Base-by-base conservation (phyloP, 2,113 vertebrate species). In the Myanophis thanlyinensis region DNA sequence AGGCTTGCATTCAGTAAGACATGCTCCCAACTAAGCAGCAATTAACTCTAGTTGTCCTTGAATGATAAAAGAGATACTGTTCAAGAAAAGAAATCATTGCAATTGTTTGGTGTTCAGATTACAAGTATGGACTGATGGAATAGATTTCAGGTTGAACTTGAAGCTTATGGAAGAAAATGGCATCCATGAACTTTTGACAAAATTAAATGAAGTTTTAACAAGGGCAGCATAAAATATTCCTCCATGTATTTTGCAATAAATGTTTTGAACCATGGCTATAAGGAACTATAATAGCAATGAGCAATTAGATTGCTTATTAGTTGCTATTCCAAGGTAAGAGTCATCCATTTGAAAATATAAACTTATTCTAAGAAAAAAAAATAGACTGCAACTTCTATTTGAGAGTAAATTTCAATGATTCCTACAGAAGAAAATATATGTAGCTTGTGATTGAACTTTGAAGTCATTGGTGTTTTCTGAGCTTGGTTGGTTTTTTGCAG, bases 151-250 rank as follows among this genome's bases (percentile, higher is more conserved):
- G 84, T 3, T 89, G 2, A 5, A 1, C 56, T 91, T 89, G 12
- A 48, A 5, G 30, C 35, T 80, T 40, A 40, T 1, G 2, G 35
- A 80, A 3, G 67, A 80, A 56, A 90, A 88, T 62, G 12, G 93
- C 91, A 73, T 62, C 0, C 5, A 91, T 67, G 30, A 89, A 80
- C 88, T 56, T 87, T 47, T 8, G 80, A 46, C 1, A 46, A 94
- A 54, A 54, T 1, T 59, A 40, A 89, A 85, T 49, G 40, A 89
- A 22, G 92, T 54, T 95, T 87, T 49, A 10, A 1, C 22, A 87
- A 0, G 35, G 11, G 40, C 35, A n/a, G 91, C 15, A n/a, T 49
- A 85, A 0, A 0, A 89, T 93, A 90, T 20, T 92, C 44, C 67
- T 80, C 93, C 52, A 20, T 59, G 84, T 3, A 5, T 52, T 25